Evolutionary conservation across 2,888 invertebrate species (phyloP).

Genomic region (Coelinius sp.): DNA sequence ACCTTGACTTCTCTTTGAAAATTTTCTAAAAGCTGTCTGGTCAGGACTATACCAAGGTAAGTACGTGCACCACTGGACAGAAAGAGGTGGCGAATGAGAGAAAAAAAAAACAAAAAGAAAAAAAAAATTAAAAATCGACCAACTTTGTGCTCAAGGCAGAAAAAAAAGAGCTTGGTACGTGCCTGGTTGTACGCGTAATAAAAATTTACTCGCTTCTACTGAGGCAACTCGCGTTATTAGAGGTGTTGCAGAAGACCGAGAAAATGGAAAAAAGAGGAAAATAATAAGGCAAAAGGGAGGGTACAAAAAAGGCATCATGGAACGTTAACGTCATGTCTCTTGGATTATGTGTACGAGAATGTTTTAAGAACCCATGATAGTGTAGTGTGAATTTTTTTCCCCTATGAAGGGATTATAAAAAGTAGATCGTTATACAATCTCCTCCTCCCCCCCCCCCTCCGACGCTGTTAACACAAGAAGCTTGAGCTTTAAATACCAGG

Average conservation of each 20-base stretch:
- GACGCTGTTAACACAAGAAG: constrained; percentile 50
- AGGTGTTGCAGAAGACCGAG: constrained; percentile 20
- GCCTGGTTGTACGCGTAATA: constrained; percentile 35
- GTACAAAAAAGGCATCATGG: constrained; percentile 36
- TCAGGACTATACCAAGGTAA: constrained; percentile 44
- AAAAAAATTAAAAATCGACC: constrained; percentile 17
- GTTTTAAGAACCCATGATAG: constrained; percentile 15
- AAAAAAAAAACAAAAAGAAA: constrained; percentile 40
- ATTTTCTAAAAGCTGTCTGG: constrained; percentile 58
- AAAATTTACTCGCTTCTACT: constrained; percentile 35
- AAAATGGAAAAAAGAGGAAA: constrained; percentile 25
- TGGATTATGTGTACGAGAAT: constrained; percentile 15
- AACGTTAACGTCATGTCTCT: constrained; percentile 5
- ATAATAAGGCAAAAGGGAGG: constrained; percentile 33
- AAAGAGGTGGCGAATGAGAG: too few species aligned
- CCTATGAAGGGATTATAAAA: constrained; percentile 6
- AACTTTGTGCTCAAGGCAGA: constrained; percentile 4
- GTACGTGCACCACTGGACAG: constrained; percentile 44
- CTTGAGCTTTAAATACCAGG: not conserved
- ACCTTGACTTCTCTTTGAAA: constrained; percentile 59
- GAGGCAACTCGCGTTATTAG: constrained; percentile 4
- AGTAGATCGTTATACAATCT: constrained; percentile 2
- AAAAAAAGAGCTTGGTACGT: constrained; percentile 30
- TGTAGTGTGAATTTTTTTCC: constrained; percentile 26
- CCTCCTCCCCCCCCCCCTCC: too few species aligned